A percentile compares a stretch with the other conserved stretches of the same genome.
phyloP scores from a whole-genome alignment of 2,888 invertebrate genomes.

The Apotomis capreana region DNA sequence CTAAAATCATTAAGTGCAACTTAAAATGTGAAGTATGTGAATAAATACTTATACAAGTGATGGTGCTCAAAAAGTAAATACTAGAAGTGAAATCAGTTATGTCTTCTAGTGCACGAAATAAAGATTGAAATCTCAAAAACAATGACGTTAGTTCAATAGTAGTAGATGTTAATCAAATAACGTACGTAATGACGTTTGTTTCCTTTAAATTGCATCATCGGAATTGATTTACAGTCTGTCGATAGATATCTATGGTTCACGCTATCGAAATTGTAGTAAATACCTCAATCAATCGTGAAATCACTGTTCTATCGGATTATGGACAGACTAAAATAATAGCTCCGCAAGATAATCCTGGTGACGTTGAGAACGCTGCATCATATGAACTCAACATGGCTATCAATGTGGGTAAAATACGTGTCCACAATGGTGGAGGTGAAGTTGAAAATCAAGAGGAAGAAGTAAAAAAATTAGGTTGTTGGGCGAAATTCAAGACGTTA shows the following conservation, averaged over 20 bases:
- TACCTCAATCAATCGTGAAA: conserved; percentile 14
- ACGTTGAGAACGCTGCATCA: neutral
- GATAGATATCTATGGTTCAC: conserved; percentile 38
- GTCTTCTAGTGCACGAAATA: neutral
- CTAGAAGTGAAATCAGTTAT: neutral
- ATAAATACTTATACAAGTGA: neutral
- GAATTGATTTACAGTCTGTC: conserved; percentile 46
- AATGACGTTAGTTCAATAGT: neutral
- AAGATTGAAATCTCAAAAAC: neutral
- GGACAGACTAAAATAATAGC: conserved; percentile 41
- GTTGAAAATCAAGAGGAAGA: conserved; percentile 42
- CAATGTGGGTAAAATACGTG: neutral
- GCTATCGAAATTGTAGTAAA: conserved; percentile 21
- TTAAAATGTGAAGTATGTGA: conserved; percentile 40
- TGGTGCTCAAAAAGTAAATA: neutral
- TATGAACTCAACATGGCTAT: conserved; percentile 34
- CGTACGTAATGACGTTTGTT: conserved; percentile 42
- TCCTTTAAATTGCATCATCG: conserved; percentile 46
- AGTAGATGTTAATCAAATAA: conserved; percentile 41
- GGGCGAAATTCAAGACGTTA: conserved; percentile 71
- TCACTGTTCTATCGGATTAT: conserved; percentile 45
- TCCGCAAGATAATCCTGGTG: conserved; percentile 35
- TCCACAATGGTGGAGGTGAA: neutral
- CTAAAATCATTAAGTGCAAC: conserved; percentile 4
- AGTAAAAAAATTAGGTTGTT: conserved; percentile 61